phyloP scores from a whole-genome alignment of 1,140 invertebrate species.

The Phortica variegata region DNA sequence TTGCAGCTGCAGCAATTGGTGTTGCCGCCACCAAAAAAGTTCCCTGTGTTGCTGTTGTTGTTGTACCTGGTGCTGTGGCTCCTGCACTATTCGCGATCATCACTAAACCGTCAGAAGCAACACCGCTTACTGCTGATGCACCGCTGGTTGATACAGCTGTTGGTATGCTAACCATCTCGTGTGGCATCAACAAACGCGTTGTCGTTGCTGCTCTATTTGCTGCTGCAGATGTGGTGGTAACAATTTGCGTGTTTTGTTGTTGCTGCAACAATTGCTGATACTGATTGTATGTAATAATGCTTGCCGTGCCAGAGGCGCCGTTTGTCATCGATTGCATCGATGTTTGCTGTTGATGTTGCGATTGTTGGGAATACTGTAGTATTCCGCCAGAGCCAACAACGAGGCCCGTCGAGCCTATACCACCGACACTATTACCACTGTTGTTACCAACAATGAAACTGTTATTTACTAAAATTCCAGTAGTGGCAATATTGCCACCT shows the following conservation, averaged over 20 bases:
- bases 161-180: slow-evolving; percentile 53
- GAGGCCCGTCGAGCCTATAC: too few relatives aligned
- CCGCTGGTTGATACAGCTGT: slow-evolving; percentile 43
- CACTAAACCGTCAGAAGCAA: slow-evolving; percentile 9
- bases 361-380: slow-evolving; percentile 15
- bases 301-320: background rate
- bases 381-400: too few relatives aligned
- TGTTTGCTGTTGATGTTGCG: slow-evolving; percentile 12
- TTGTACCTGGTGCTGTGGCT: slow-evolving; percentile 13
- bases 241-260: background rate
- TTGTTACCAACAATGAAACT: slow-evolving; percentile 1
- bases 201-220: background rate
- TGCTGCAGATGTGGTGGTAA: background rate
- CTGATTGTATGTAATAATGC: background rate
- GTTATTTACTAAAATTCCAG: too few relatives aligned
- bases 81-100: background rate
- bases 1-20: slow-evolving; percentile 13
- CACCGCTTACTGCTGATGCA: slow-evolving; percentile 10
- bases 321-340: slow-evolving; percentile 4
- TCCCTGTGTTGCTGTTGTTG: slow-evolving; percentile 18
- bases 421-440: slow-evolving; percentile 1
- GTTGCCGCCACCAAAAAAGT: slow-evolving; percentile 16
- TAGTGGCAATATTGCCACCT: too few relatives aligned
- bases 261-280: slow-evolving; percentile 5
- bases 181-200: slow-evolving; percentile 37